Conservation (phyloP, 2,113 vertebrate species). For the Ophthalmolycus amberensis region DNA sequence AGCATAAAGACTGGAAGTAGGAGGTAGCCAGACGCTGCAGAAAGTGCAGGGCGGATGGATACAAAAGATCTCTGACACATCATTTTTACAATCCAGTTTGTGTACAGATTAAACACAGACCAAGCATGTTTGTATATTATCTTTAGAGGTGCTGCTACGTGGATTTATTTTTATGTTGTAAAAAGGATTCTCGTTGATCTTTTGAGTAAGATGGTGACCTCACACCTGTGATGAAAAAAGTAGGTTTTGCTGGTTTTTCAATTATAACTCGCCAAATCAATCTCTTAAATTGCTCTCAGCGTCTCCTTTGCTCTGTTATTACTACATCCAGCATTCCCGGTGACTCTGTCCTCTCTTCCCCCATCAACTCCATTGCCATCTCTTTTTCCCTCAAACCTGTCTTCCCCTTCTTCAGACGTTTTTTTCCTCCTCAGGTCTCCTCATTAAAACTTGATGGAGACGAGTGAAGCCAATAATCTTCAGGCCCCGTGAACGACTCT, state of each 20-base stretch:
- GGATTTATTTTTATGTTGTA: neutral
- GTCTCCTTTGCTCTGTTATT: neutral
- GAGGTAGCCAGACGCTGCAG: neutral
- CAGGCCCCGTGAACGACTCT: conserved; percentile 65
- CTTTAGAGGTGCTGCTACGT: neutral
- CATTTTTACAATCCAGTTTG: neutral
- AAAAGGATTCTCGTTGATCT: neutral
- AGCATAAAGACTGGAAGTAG: too few relatives aligned
- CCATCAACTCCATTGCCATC: neutral
- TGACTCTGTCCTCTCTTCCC: neutral
- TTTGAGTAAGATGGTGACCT: too few relatives aligned
- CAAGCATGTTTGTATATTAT: neutral
- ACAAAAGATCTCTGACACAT: neutral
- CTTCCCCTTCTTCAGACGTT: conserved; percentile 25
- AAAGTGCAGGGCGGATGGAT: neutral
- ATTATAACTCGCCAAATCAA: neutral
- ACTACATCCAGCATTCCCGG: neutral
- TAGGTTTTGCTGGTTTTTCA: neutral
- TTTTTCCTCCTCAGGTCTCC: conserved; percentile 58
- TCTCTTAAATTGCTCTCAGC: neutral
- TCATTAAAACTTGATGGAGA: conserved; percentile 84
- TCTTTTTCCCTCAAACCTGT: conserved; percentile 1
- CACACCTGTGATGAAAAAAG: neutral
- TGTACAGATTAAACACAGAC: neutral
- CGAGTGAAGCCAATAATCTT: conserved; percentile 82